Base-by-base conservation (phyloP, 2,888 invertebrate genomes). In the Drosophila infuscata region DNA sequence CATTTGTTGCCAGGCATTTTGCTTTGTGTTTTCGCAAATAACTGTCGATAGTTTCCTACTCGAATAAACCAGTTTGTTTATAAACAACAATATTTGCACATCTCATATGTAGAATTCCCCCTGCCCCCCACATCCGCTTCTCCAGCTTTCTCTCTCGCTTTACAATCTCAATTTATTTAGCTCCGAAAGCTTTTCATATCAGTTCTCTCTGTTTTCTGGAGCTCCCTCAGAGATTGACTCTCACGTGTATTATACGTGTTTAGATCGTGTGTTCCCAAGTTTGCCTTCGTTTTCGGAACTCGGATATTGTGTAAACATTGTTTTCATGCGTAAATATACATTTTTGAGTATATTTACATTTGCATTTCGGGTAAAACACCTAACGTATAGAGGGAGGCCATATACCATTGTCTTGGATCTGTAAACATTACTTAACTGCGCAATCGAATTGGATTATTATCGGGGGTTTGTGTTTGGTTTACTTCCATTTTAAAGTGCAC, bases 41-140 rank as follows among this genome's bases (percentile, higher is more conserved):
- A 56, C 56, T 67, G 67, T 5, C 49, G 67, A 66, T 72, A 66
- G 64, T 70, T 89, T 89, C 66, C 87, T 86, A 63, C 48, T 76
- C 57, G 61, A 59, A 46, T 29, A 74, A 82, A 73, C 65, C 65
- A 48, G 78, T 71, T 88, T 83, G 73, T 86, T 83, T 86, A 74
- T 64, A 88, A 86, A 79, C 81, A 85, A 74, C 32, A 65, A 46
- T 63, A 66, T 77, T 87, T 66, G 35, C 79, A 63, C 59, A 53
- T 57, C 17, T 43, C 36, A 63, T 53, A 60, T 41, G 15, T 4
- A 46, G 2, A 46, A 8, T 8, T 46, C 25, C 25, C 25, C 25
- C 25, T 15, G 15, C 15, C 11, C 20, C 20, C 25, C 0, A 8
- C 20, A 25, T 46, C 25, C 46, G 46, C 8, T 25, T 38, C 38